phyloP scores from a whole-genome alignment of 2,113 vertebrate genomes.

The Phyllostomus discolor region DNA sequence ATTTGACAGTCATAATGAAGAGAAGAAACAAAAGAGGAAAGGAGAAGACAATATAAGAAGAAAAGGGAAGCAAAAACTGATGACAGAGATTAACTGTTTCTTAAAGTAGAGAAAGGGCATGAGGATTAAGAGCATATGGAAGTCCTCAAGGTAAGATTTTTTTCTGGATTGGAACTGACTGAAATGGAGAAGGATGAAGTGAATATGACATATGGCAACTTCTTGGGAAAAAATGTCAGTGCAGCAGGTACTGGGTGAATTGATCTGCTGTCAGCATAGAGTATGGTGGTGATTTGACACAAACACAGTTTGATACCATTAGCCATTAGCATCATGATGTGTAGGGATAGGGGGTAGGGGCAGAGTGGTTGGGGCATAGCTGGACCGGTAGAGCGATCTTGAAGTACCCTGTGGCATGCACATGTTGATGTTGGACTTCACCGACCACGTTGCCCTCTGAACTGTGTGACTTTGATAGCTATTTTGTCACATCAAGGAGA shows the following conservation, averaged over 20 bases:
- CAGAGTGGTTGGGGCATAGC: accelerated
- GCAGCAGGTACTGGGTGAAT: background rate
- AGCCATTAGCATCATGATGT: background rate
- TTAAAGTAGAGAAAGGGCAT: background rate
- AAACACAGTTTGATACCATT: background rate
- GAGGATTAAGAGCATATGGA: background rate
- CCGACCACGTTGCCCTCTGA: background rate
- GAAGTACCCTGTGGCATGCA: accelerated
- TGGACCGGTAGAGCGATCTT: background rate
- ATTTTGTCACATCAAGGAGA: background rate
- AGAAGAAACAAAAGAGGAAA: background rate
- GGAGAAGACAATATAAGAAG: background rate
- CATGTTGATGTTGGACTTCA: background rate
- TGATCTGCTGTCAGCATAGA: background rate
- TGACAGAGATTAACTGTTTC: background rate
- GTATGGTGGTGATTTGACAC: background rate
- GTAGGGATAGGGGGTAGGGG: background rate
- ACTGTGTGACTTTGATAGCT: background rate
- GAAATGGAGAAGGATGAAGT: background rate
- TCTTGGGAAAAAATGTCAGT: background rate
- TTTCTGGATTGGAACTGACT: background rate
- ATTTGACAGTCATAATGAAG: background rate
- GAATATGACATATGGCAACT: background rate
- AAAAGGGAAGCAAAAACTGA: background rate
- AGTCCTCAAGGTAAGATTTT: background rate